Base-by-base conservation (phyloP, 2,797 vertebrate species). In the Acrossocheilus wenchowensis region DNA sequence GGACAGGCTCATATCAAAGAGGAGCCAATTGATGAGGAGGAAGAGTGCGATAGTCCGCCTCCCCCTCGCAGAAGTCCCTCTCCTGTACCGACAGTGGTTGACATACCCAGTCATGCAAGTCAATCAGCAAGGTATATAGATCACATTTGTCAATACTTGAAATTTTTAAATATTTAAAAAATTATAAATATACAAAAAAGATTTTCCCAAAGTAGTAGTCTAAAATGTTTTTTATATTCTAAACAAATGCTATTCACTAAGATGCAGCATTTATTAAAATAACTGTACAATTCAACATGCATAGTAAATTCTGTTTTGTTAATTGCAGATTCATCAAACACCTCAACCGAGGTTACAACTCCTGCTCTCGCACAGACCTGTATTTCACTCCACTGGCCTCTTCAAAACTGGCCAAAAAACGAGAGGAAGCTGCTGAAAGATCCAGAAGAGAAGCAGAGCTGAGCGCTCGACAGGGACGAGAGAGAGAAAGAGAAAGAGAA, bases 351-450 rank as follows among this genome's bases (percentile, higher is more conserved):
- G 98, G 98, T 74, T 97, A 97, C 95, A 99, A 99, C 92, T 98
- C 98, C 0, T 99, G 98, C 78, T 96, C 97, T 0, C 95, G 98
- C 88, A 96, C 98, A 41, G 98, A 99, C 89, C 90, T 99, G 60
- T 98, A 97, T 94, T 99, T 99, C 91, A 98, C 98, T 85, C 98
- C 98, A 0, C 95, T 99, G 82, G 95, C 97, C 0, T 96, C 97
- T 30, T 99, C 98, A 7, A 99, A 99, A 88, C 93, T 99, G 91
- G 98, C 98, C 89, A 99, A 98, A 94, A 99, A 99, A 91, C 95
- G 98, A 73, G 98, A 99, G 92, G 98, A 99, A 90, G 97, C 96
- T 2, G 92, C 96, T 0, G 98, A 99, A 90, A 97, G 96, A 90
- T 96, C 96, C 77, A 96, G 97, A 89, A 95, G 98, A 81, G 98